A percentile compares a stretch with the other conserved stretches of the same genome.
Conservation (phyloP, 2,113 vertebrate species). For the Phaethornis superciliosus region DNA sequence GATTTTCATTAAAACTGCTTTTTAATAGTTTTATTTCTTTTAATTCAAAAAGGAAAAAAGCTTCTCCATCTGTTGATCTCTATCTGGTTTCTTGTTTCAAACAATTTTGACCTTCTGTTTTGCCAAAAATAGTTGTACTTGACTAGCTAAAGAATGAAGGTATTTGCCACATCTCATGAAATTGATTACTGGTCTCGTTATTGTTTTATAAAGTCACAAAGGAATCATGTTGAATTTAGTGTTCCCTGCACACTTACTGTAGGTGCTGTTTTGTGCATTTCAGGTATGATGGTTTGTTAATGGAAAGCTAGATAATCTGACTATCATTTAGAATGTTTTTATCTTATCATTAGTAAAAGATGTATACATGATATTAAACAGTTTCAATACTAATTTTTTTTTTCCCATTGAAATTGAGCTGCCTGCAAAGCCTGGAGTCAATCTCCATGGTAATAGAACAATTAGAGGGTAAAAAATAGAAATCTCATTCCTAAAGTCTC, state of each 20-base stretch:
- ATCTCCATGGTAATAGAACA: background rate
- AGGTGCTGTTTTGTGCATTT: background rate
- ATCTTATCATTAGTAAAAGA: background rate
- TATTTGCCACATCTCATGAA: slow-evolving; percentile 16
- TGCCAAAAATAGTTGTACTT: slow-evolving; percentile 71
- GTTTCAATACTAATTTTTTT: background rate
- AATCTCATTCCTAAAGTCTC: background rate
- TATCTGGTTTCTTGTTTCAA: slow-evolving; percentile 58
- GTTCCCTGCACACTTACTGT: background rate
- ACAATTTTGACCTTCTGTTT: slow-evolving; percentile 67
- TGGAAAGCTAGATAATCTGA: slow-evolving; percentile 4
- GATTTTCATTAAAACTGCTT: slow-evolving; percentile 44
- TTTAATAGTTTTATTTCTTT: slow-evolving; percentile 47
- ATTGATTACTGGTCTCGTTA: slow-evolving; percentile 11
- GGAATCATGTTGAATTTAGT: background rate
- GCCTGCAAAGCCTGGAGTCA: background rate
- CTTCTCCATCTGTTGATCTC: slow-evolving; percentile 58
- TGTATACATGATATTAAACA: background rate
- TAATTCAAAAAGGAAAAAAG: slow-evolving; percentile 46
- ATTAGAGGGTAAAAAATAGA: background rate
- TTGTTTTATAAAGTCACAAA: slow-evolving; percentile 28
- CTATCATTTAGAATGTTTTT: background rate
- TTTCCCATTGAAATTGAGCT: background rate
- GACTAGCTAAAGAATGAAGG: slow-evolving; percentile 51
- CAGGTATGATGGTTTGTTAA: background rate